Percentiles rank a stretch among this genome's conserved stretches.
These are phyloP conservation scores for Glossosoma conforme DNA, from an alignment of 1,140 invertebrate genomes.

Conservation along the genomic window DNA sequence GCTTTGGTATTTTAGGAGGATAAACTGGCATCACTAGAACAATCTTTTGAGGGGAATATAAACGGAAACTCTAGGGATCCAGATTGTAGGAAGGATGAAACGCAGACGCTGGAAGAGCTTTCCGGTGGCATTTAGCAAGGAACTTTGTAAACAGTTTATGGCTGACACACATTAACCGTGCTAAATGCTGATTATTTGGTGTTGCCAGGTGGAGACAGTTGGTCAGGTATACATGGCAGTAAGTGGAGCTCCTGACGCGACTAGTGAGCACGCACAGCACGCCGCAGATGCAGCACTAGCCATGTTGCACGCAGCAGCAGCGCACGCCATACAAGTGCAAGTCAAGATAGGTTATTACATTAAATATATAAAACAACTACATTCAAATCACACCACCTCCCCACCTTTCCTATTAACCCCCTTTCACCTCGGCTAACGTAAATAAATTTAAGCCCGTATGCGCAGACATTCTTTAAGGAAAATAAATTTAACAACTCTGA, in stretches of 20 bases:
- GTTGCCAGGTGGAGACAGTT: conserved; percentile 83
- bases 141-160: too few relatives aligned
- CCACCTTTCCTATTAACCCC: background rate
- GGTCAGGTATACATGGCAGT: conserved; percentile 85
- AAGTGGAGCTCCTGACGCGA: conserved; percentile 74
- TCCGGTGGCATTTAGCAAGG: too few relatives aligned
- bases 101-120: too few relatives aligned
- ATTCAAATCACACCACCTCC: background rate
- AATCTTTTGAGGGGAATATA: too few relatives aligned
- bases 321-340: conserved; percentile 52
- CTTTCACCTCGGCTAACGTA: too few relatives aligned
- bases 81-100: too few relatives aligned
- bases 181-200: too few relatives aligned
- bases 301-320: conserved; percentile 52
- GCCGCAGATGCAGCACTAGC: conserved; percentile 70
- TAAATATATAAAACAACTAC: background rate
- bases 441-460: too few relatives aligned
- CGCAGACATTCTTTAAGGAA: background rate
- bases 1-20: too few relatives aligned
- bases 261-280: conserved; percentile 70
- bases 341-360: conserved; percentile 54
- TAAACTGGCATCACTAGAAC: too few relatives aligned
- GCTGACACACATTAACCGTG: too few relatives aligned
- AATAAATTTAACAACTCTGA: background rate
- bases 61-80: too few relatives aligned